Percentiles rank a stretch among this genome's conserved stretches.
These are phyloP conservation scores for Trichogramma dendrolimi DNA, from an alignment of 2,888 invertebrate species.

Conservation along the genomic window DNA sequence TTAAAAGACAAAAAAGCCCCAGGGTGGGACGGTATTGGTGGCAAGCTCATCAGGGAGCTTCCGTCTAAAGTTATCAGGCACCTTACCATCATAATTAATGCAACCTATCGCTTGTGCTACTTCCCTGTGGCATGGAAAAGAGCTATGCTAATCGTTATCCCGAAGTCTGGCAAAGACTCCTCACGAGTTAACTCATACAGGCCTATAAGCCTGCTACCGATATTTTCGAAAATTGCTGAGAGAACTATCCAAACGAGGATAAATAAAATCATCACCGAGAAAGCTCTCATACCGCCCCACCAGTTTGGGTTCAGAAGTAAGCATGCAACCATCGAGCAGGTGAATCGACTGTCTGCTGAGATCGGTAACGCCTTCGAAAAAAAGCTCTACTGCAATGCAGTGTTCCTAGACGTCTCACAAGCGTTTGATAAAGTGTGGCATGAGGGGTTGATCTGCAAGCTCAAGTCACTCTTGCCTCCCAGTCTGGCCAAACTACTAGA, in stretches of 20 bases:
- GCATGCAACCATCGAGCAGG: no score
- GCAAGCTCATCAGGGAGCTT: neutral
- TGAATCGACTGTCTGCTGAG: no score
- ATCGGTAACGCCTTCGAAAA: no score
- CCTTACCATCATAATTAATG: neutral
- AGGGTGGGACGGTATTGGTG: neutral
- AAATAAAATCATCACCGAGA: neutral
- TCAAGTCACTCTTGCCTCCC: neutral
- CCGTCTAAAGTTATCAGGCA: neutral
- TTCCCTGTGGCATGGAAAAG: neutral
- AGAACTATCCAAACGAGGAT: neutral
- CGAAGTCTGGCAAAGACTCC: neutral
- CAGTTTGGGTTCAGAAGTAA: no score
- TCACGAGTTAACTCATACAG: neutral
- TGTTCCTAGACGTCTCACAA: no score
- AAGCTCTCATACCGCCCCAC: no score
- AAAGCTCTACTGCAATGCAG: no score
- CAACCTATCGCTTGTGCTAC: neutral
- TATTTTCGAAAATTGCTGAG: neutral
- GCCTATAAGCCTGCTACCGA: neutral
- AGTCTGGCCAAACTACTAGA: neutral
- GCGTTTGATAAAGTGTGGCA: neutral
- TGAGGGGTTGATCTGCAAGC: neutral
- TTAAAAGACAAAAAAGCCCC: neutral
- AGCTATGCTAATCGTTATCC: neutral